Evolutionary conservation across 2,888 invertebrate genomes (phyloP), one percentile per base, ranked within the genome.

Genomic region (Tetanocera ferruginea): DNA sequence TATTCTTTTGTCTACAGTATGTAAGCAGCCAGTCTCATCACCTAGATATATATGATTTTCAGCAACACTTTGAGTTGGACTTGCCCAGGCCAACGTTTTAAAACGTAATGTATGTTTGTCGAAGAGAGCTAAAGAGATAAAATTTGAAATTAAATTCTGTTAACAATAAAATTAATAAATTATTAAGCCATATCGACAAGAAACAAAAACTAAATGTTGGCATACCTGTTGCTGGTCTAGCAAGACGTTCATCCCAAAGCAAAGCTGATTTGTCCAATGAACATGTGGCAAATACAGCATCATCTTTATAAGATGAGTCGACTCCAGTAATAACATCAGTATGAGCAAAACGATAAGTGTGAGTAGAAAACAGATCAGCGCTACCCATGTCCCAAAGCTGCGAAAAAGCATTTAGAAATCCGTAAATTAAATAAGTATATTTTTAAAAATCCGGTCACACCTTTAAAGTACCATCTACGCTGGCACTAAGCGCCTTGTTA

Each of bases 341-440:
- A 80, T 87, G 87, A 6, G 86, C 86, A 78, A 79, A 83, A 37
- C 81, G 79, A 71, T 80, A 80, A n/a, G 84, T 81, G 51, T 82
- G 78, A 60, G 76, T 78, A 5, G 84, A 84, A 66, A 74, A 82
- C 25, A 89, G 76, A 78, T 89, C 88, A 37, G 86, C 88, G 11
- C 84, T 83, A 4, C 88, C 87, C 43, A 87, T 80, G 81, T 90
- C 88, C 90, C 89, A 89, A 6, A 89, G 79, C 88, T 89, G 49
- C 6, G 3, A 52, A n/a, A 6, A 6, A 74, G 28, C 5, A 34
- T n/a, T n/a, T 73, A 28, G n/a, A 17, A 69, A 62, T 8, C 62
- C n/a, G 5, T n/a, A 64, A 23, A 14, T 37, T 52, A 51, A 14
- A 43, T 23, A 28, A 67, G 52, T 19, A 1, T 43, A 8, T 37